Evolutionary conservation across 2,113 vertebrate species (phyloP).

Genomic region (Guaruba guarouba): DNA sequence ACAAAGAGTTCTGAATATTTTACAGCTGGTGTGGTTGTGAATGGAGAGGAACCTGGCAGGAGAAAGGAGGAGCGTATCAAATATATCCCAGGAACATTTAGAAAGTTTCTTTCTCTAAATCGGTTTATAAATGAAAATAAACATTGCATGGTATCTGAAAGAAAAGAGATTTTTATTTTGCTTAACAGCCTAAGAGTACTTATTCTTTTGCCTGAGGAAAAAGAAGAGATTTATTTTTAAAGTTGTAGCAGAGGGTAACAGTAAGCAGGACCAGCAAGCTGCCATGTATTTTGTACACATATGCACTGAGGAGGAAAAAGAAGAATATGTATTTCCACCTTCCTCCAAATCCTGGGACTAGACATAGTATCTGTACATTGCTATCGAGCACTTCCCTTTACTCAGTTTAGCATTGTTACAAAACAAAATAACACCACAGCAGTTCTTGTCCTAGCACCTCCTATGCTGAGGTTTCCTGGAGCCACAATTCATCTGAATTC

Average conservation of each 20-base stretch:
- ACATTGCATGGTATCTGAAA: not conserved
- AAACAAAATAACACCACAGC: not conserved
- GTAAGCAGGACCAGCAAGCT: not conserved
- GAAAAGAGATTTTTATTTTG: not conserved
- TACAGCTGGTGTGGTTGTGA: not conserved
- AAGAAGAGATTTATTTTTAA: not conserved
- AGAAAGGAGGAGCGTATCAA: not conserved
- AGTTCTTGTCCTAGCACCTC: not conserved
- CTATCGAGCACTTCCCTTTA: not conserved
- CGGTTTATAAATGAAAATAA: constrained; percentile 19
- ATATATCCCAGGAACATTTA: not conserved
- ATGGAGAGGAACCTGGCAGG: not conserved
- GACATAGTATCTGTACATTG: rapidly evolving
- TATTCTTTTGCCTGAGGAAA: not conserved
- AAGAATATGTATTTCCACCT: not conserved
- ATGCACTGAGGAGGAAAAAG: not conserved
- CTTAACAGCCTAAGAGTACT: not conserved
- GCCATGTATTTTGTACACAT: not conserved
- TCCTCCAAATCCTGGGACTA: not conserved
- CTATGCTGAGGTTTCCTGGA: not conserved
- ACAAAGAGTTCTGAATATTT: not conserved
- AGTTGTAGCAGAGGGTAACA: not conserved
- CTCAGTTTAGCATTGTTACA: not conserved
- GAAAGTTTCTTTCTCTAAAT: not conserved
- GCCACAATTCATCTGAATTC: not conserved